Base-by-base conservation (phyloP, 23 tunicate species). In the Trididemnum miniatum region DNA sequence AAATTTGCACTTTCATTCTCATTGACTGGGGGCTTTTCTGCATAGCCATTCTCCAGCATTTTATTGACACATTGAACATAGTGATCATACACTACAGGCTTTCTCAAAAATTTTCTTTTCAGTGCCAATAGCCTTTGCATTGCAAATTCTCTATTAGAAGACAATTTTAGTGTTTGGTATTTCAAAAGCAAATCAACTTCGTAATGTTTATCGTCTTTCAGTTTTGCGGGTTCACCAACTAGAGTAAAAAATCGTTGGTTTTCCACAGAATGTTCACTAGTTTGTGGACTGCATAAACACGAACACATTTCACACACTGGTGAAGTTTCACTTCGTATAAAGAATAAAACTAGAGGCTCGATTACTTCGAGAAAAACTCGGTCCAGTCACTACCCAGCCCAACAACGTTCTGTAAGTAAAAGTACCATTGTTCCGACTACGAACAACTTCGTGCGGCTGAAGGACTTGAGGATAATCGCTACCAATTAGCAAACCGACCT, bases 11-110 rank as follows among this genome's bases (percentile, higher is more conserved):
- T 75, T 1, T n/a, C n/a, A n/a, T n/a, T n/a, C n/a, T n/a, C n/a
- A n/a, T n/a, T n/a, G n/a, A n/a, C n/a, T n/a, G n/a, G 4, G 36
- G 65, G 79, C 54, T 37, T 81, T 67, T 81, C 85, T 22, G 85
- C 85, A 69, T 35, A 81, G 18, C 77, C 76, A 29, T 67, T 81
- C 24, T 2, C 35, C 22, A 82, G 66, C 79, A 35, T 82, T 3
- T 71, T 74, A 26, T 82, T 4, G n/a, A 82, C 80, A 31, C 69
- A 82, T 2, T 50, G 32, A 12, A 49, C n/a, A n/a, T n/a, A n/a
- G n/a, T n/a, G n/a, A n/a, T n/a, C n/a, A n/a, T n/a, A n/a, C n/a
- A n/a, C n/a, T n/a, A n/a, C n/a, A n/a, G n/a, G n/a, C n/a, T n/a
- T n/a, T n/a, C n/a, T n/a, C n/a, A n/a, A n/a, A n/a, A 9, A 49